phyloP scores from a whole-genome alignment of 2,797 vertebrate genomes.

The Sebastes taczanowskii region DNA sequence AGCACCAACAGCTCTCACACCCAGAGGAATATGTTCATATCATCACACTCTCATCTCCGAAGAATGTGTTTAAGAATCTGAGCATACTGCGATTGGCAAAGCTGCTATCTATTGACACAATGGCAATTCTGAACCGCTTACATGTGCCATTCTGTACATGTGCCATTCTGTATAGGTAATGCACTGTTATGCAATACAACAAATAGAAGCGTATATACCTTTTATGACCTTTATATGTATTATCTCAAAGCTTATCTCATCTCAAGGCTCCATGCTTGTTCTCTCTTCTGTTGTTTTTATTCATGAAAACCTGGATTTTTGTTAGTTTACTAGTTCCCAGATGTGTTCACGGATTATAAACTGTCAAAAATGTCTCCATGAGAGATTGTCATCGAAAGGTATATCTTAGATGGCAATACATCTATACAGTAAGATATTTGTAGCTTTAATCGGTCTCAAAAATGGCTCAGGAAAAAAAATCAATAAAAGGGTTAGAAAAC shows the following conservation, averaged over 20 bases:
- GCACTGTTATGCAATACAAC: conserved; percentile 66
- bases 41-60: conserved; percentile 21
- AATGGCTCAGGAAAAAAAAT: conserved; percentile 42
- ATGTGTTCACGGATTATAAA: not conserved
- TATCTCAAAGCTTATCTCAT: conserved; percentile 59
- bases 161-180: conserved; percentile 61
- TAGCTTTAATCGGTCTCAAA: conserved; percentile 37
- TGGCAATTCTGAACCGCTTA: conserved; percentile 55
- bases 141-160: conserved; percentile 35
- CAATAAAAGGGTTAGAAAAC: conserved; percentile 6
- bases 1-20: conserved; percentile 36
- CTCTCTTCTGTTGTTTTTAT: conserved; percentile 7
- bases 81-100: conserved; percentile 60
- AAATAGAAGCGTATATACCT: conserved; percentile 66
- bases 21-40: conserved; percentile 17
- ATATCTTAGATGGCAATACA: conserved; percentile 41
- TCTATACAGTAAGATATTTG: conserved; percentile 40
- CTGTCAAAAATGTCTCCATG: conserved; percentile 42
- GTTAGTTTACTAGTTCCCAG: conserved; percentile 13
- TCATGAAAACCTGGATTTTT: conserved; percentile 7
- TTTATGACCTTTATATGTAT: conserved; percentile 51
- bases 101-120: conserved; percentile 66
- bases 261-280: conserved; percentile 63
- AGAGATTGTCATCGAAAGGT: conserved; percentile 70
- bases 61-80: conserved; percentile 40